Conservation (phyloP, 2,888 invertebrate genomes). For the Caradrina kadenii region DNA sequence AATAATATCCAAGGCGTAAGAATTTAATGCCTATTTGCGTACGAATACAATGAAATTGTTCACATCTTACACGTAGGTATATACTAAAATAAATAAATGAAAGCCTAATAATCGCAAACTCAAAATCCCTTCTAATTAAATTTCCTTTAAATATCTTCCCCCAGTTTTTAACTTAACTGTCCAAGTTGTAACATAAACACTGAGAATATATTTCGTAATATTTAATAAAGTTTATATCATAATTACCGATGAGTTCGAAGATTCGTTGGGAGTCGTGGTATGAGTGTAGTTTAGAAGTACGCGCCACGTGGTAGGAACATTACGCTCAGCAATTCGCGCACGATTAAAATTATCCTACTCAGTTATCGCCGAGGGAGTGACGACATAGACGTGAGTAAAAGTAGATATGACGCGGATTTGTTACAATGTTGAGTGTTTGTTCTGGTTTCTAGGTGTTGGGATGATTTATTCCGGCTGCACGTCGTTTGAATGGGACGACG, state of each 20-base stretch:
- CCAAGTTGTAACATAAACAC: conserved; percentile 62
- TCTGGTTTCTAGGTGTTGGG: conserved; percentile 27
- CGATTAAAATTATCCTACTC: conserved; percentile 89
- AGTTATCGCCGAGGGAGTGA: conserved; percentile 86
- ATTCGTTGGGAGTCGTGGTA: conserved; percentile 76
- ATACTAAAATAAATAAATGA: conserved; percentile 26
- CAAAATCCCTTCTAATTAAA: conserved; percentile 61
- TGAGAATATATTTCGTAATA: conserved; percentile 55
- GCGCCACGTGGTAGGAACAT: conserved; percentile 85
- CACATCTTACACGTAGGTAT: not conserved
- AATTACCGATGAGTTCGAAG: conserved; percentile 75
- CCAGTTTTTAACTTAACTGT: conserved; percentile 64
- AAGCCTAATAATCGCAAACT: conserved; percentile 38
- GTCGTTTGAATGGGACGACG: conserved; percentile 36
- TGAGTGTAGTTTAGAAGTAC: conserved; percentile 72
- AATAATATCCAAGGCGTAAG: not conserved
- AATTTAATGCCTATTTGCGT: not conserved
- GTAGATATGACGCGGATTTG: conserved; percentile 59
- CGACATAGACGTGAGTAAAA: conserved; percentile 67
- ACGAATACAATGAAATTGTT: not conserved
- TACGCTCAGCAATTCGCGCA: conserved; percentile 86
- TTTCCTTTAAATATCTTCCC: conserved; percentile 49
- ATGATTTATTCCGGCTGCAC: conserved; percentile 43
- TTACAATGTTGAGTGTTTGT: conserved; percentile 49
- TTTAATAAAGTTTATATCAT: conserved; percentile 64